These are phyloP conservation scores for Tipula lateralis DNA, from an alignment of 2,888 invertebrate species.

Conservation along the genomic window DNA sequence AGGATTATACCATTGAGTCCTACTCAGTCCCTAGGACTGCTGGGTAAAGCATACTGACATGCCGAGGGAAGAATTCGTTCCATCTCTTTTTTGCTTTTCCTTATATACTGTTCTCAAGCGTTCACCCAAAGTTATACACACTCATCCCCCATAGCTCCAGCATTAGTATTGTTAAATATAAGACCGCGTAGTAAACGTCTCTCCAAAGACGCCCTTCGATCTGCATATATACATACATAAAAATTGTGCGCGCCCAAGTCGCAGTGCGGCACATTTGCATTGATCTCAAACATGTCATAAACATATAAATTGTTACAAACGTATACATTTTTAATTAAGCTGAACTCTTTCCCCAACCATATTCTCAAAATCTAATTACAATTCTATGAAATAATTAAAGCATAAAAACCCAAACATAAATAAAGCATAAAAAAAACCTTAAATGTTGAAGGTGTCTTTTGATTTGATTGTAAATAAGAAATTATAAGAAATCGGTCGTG, in stretches of 20 bases:
- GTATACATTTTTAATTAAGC: background rate
- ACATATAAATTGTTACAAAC: too few species aligned
- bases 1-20: too few species aligned
- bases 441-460: constrained; percentile 14
- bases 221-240: background rate
- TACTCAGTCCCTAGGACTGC: too few species aligned
- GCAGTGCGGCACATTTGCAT: background rate
- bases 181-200: too few species aligned
- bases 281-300: background rate
- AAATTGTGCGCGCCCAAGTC: background rate
- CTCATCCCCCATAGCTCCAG: too few species aligned
- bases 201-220: too few species aligned
- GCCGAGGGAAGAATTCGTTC: too few species aligned
- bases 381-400: constrained; percentile 19
- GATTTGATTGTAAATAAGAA: background rate
- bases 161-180: too few species aligned
- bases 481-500: background rate
- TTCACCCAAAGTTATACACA: background rate
- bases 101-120: background rate
- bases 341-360: background rate
- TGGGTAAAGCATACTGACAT: too few species aligned
- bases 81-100: too few species aligned
- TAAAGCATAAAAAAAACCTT: background rate
- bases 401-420: background rate
- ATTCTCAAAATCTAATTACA: background rate